These are phyloP conservation scores for Abrostola tripartita DNA, from an alignment of 2,888 invertebrate genomes.

Conservation along the genomic window DNA sequence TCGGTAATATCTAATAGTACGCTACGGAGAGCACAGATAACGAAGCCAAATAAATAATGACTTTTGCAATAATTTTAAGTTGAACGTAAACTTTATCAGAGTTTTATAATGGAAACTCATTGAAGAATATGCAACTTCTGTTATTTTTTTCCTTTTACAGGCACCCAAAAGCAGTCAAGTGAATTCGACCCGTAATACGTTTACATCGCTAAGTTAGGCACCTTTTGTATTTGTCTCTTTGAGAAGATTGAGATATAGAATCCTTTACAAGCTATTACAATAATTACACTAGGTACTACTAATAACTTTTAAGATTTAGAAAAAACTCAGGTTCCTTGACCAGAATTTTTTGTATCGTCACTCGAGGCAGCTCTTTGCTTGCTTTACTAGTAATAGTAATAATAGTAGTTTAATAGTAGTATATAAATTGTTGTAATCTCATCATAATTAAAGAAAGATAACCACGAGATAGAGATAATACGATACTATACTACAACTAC, in stretches of 20 bases:
- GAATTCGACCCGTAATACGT: constrained; percentile 2
- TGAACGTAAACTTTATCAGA: neutral
- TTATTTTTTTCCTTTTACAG: constrained; percentile 1
- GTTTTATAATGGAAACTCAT: neutral
- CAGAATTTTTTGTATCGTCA: too few species aligned
- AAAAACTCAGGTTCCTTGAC: too few species aligned
- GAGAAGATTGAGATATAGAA: too few species aligned
- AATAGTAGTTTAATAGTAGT: too few species aligned
- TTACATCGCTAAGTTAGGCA: constrained; percentile 3
- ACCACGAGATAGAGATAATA: neutral
- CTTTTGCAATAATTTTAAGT: neutral
- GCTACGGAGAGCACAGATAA: neutral
- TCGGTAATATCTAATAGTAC: constrained; percentile 1
- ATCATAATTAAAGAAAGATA: neutral
- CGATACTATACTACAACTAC: neutral
- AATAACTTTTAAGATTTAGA: too few species aligned
- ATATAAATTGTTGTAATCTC: too few species aligned
- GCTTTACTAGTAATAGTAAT: too few species aligned
- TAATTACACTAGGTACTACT: too few species aligned
- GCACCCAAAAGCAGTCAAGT: neutral
- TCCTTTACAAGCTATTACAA: too few species aligned
- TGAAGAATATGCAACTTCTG: neutral
- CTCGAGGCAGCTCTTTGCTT: too few species aligned
- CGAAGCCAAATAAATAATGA: neutral
- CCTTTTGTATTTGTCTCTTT: neutral